phyloP scores from a whole-genome alignment of 2,888 invertebrate genomes.

The Rugalucina vietnamica region DNA sequence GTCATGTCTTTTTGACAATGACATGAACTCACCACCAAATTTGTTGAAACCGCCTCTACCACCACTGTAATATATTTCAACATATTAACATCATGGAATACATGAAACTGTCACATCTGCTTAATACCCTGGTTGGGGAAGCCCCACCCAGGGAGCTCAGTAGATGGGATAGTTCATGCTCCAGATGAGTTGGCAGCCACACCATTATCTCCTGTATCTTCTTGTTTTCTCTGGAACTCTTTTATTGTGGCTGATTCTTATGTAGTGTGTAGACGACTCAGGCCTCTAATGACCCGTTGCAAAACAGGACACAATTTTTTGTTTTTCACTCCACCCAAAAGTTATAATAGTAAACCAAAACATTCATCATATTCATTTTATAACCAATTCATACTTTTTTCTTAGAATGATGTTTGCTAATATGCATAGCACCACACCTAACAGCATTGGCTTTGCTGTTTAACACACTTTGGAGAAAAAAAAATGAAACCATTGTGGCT shows the following conservation, averaged over 20 bases:
- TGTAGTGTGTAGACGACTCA: slow-evolving; percentile 49
- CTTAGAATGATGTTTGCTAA: too few relatives aligned
- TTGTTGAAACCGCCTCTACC: slow-evolving; percentile 81
- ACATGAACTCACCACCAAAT: slow-evolving; percentile 78
- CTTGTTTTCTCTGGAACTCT: slow-evolving; percentile 14
- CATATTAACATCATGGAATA: slow-evolving; percentile 34
- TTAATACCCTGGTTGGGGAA: slow-evolving; percentile 3
- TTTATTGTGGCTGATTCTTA: slow-evolving; percentile 15
- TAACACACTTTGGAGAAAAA: neutral
- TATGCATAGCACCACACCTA: too few relatives aligned
- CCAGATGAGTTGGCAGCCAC: neutral
- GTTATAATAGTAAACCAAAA: too few relatives aligned
- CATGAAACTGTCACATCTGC: slow-evolving; percentile 27
- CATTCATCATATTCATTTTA: neutral
- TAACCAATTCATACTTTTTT: too few relatives aligned
- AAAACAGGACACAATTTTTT: slow-evolving; percentile 17
- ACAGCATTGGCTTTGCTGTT: neutral
- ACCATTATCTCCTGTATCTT: slow-evolving; percentile 18
- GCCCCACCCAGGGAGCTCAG: neutral
- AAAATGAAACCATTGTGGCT: slow-evolving; percentile 45
- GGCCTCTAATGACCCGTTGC: neutral
- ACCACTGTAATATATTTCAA: slow-evolving; percentile 76
- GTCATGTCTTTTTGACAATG: slow-evolving; percentile 57
- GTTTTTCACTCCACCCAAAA: neutral
- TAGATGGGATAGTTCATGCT: neutral